phyloP scores from a whole-genome alignment of 2,888 invertebrate genomes.

The Pogonocherus hispidulus region DNA sequence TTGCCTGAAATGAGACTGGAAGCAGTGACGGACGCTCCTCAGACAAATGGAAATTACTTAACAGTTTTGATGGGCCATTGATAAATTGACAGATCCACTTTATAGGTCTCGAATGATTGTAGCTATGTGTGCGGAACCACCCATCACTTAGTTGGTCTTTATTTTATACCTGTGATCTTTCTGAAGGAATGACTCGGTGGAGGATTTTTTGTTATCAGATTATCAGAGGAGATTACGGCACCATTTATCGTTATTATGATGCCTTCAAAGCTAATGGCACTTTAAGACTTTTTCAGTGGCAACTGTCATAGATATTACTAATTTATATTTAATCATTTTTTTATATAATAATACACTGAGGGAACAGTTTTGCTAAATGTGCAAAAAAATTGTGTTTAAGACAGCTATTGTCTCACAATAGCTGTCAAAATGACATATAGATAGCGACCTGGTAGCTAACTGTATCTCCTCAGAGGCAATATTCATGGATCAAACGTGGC shows the following conservation, averaged over 20 bases:
- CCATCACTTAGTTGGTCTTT: constrained; percentile 24
- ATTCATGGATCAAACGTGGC: too few species aligned
- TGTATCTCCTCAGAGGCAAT: too few species aligned
- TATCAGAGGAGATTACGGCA: background rate
- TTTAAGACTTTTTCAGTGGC: background rate
- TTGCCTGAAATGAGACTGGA: constrained; percentile 56
- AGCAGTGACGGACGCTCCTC: constrained; percentile 52
- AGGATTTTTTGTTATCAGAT: background rate
- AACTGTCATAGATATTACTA: background rate
- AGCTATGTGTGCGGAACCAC: constrained; percentile 13
- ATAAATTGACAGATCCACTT: constrained; percentile 63
- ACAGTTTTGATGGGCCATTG: constrained; percentile 60
- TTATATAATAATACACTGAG: too few species aligned
- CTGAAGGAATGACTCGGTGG: background rate
- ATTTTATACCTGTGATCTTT: constrained; percentile 5
- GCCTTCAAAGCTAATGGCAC: background rate
- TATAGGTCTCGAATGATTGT: constrained; percentile 22
- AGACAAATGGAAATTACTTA: constrained; percentile 62
- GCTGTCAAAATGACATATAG: too few species aligned
- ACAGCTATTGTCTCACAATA: too few species aligned
- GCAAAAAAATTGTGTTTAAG: too few species aligned
- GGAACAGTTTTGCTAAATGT: too few species aligned
- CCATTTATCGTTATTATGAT: background rate
- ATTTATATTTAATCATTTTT: background rate
- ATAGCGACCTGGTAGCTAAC: too few species aligned